Percentiles rank a stretch among this genome's conserved stretches.
Evolutionary conservation across 2,113 vertebrate species (phyloP).

Genomic region (Condylura cristata): DNA sequence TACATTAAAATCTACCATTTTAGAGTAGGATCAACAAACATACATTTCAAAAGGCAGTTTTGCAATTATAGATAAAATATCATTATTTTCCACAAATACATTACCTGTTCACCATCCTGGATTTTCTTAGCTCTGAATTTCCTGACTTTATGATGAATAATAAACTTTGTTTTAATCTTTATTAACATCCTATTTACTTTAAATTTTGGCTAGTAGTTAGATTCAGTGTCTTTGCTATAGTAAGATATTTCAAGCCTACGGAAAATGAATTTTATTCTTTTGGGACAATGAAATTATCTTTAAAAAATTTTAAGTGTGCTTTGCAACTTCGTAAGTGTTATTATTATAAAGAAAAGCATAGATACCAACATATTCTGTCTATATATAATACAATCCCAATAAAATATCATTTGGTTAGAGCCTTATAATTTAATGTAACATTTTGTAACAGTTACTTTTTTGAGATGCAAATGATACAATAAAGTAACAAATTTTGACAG

Average conservation of each 20-base stretch:
- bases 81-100: constrained; percentile 26
- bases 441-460: background rate
- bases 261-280: constrained; percentile 56
- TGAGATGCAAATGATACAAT: background rate
- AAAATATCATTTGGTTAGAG: constrained; percentile 19
- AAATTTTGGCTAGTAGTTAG: constrained; percentile 26
- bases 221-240: background rate
- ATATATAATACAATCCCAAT: background rate
- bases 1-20: constrained; percentile 12
- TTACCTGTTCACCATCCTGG: background rate
- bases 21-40: background rate
- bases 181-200: constrained; percentile 38
- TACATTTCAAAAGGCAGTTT: constrained; percentile 6
- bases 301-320: background rate
- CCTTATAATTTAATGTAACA: background rate
- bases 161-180: constrained; percentile 63
- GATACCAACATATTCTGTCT: background rate
- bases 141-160: constrained; percentile 62
- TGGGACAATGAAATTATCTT: background rate
- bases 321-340: constrained; percentile 7
- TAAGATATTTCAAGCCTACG: background rate
- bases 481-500: background rate
- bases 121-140: constrained; percentile 37
- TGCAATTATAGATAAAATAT: background rate
- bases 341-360: constrained; percentile 11